Evolutionary conservation across 2,797 vertebrate genomes (phyloP).

Genomic region (Sphenodon punctatus): DNA sequence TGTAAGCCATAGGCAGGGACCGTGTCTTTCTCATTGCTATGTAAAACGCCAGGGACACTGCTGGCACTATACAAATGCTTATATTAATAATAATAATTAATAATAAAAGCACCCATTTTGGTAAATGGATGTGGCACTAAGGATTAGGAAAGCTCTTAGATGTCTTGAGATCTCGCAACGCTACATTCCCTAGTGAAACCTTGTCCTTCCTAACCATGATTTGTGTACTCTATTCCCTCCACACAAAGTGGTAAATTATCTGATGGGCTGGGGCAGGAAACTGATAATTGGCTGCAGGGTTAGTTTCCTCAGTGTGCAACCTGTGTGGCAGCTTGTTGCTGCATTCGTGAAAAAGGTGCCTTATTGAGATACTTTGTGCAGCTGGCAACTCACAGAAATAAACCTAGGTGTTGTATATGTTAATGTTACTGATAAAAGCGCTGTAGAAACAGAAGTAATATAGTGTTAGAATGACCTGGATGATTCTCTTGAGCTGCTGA

Average conservation of each 20-base stretch:
- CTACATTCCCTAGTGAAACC: accelerated
- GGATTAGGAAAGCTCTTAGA: too few relatives aligned
- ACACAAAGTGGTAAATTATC: background rate
- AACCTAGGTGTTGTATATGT: background rate
- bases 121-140: too few relatives aligned
- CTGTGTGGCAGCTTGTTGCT: background rate
- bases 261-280: background rate
- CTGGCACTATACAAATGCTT: too few relatives aligned
- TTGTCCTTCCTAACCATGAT: constrained; percentile 10
- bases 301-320: background rate
- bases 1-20: too few relatives aligned
- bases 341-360: background rate
- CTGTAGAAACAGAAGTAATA: background rate
- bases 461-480: background rate
- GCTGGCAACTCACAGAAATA: constrained; percentile 21
- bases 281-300: background rate
- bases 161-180: too few relatives aligned
- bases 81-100: too few relatives aligned
- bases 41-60: too few relatives aligned
- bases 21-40: too few relatives aligned
- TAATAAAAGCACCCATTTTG: too few relatives aligned
- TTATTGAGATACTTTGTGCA: constrained; percentile 9
- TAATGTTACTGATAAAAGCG: background rate
- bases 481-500: background rate
- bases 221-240: background rate